Evolutionary conservation across 2,888 invertebrate species (phyloP).

Genomic region (Portevinia maculata): DNA sequence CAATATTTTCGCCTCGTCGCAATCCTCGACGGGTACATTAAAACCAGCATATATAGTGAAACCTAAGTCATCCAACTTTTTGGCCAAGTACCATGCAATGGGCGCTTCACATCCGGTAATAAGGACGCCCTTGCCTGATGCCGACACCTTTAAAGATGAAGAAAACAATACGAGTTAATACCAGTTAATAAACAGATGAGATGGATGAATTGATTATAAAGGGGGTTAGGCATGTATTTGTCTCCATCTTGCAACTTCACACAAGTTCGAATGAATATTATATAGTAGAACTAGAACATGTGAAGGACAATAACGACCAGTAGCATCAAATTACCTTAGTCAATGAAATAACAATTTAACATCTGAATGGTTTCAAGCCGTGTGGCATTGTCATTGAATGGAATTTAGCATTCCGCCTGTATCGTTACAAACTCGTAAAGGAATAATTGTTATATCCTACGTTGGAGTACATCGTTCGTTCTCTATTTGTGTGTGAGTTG

Average conservation of each 20-base stretch:
- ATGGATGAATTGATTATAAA: no score
- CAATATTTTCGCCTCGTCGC: slow-evolving; percentile 88
- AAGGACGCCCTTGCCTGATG: slow-evolving; percentile 92
- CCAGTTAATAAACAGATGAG: neutral
- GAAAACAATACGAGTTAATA: neutral
- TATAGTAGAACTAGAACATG: neutral
- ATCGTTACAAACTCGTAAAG: slow-evolving; percentile 7
- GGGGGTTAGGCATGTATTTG: no score
- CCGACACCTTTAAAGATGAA: slow-evolving; percentile 86
- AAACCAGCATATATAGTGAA: slow-evolving; percentile 95
- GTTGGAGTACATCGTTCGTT: no score
- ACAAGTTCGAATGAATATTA: neutral
- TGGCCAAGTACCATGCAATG: slow-evolving; percentile 85
- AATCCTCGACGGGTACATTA: slow-evolving; percentile 85
- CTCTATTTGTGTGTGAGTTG: neutral
- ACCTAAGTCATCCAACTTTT: slow-evolving; percentile 91
- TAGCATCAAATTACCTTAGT: slow-evolving; percentile 26
- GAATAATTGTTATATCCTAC: neutral
- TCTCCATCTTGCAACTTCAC: no score
- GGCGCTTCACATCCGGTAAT: slow-evolving; percentile 91
- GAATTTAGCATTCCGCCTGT: slow-evolving; percentile 29
- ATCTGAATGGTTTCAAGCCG: slow-evolving; percentile 39
- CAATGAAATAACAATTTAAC: slow-evolving; percentile 60
- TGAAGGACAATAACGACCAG: neutral
- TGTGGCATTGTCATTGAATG: slow-evolving; percentile 23